phyloP scores from a whole-genome alignment of 2,797 vertebrate species.

The Sciaenops ocellatus region DNA sequence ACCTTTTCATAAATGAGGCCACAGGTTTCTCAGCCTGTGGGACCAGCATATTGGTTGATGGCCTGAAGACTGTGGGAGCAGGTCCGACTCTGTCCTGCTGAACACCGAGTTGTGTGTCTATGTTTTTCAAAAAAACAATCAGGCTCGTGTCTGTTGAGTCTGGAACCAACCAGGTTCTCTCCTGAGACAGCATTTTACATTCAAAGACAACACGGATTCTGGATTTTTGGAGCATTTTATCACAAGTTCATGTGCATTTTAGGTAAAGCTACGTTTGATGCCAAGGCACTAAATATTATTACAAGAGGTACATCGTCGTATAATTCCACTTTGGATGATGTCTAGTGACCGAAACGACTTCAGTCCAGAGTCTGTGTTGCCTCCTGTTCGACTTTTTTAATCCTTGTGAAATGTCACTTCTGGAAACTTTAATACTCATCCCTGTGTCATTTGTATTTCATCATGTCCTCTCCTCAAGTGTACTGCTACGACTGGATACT shows the following conservation, averaged over 20 bases:
- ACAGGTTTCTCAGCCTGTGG: slow-evolving; percentile 52
- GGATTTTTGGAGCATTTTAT: slow-evolving; percentile 46
- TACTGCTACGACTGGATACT: slow-evolving; percentile 80
- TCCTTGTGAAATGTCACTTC: slow-evolving; percentile 69
- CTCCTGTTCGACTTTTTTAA: slow-evolving; percentile 64
- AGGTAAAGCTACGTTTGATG: slow-evolving; percentile 34
- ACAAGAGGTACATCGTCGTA: slow-evolving; percentile 14
- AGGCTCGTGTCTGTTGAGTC: slow-evolving; percentile 57
- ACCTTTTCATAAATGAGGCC: slow-evolving; percentile 73
- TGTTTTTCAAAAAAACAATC: slow-evolving; percentile 45
- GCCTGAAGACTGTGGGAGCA: slow-evolving; percentile 71
- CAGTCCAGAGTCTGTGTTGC: slow-evolving; percentile 67
- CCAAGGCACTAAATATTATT: slow-evolving; percentile 44
- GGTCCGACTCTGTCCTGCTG: slow-evolving; percentile 65
- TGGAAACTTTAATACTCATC: slow-evolving; percentile 64
- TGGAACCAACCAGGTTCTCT: slow-evolving; percentile 45
- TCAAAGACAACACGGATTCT: slow-evolving; percentile 64
- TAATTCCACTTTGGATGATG: slow-evolving; percentile 7
- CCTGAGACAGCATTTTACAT: slow-evolving; percentile 72
- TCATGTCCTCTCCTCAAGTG: slow-evolving; percentile 71
- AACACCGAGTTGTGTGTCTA: slow-evolving; percentile 60
- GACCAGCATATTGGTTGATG: slow-evolving; percentile 61
- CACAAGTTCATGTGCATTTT: slow-evolving; percentile 35
- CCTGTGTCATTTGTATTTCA: slow-evolving; percentile 64
- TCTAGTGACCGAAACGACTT: slow-evolving; percentile 20